Evolutionary conservation across 2,888 invertebrate genomes (phyloP), one percentile per base, ranked within the genome.

Genomic region (Eristalis pertinax): DNA sequence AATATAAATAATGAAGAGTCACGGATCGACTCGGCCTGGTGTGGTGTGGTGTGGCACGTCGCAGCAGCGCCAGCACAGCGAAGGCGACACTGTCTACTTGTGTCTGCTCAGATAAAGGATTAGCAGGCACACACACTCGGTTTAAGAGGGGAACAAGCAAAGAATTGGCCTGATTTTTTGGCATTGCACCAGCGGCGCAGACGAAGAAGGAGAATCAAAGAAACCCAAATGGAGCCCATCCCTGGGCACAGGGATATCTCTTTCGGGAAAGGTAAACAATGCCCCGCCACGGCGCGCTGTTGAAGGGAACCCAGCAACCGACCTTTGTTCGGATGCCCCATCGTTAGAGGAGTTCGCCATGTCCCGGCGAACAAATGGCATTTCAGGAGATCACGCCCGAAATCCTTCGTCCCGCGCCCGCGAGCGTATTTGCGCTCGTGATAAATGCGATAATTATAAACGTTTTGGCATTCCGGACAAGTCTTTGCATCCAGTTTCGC

Each of bases 1-100:
- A 88, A 88, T 88, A 84, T 88, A 88, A 84, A 88, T 88, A 88
- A 88, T 88, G 70, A 88, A 88, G 87, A 83, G 84, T 84, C 83
- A 75, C 78, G 83, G 86, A 63, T 69, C 41, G 43, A 50, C 38
- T 35, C 43, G 75, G 67, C 63, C 24, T 72, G 72, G 72, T 58
- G 70, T 60, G 75, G 67, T 67, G 32, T 72, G 72, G 72, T 58
- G 70, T 67, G 69, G 81, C 73, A 77, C 85, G 60, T 80, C 64
- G 68, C 77, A 11, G 26, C 64, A 29, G 19, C 19, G 24, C 60
- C 15, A 5, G 24, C 11, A 13, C 24, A 15, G 13, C 60, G 43
- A 15, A 58, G 73, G 78, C 70, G 74, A 69, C 81, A 76, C 68
- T 60, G 81, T 86, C 77, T 77, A 72, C 77, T 77, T 29, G 29